Percentiles rank a stretch among this genome's conserved stretches.
phyloP scores from a whole-genome alignment of 2,797 vertebrate genomes.

The Myiothlypis coronata region DNA sequence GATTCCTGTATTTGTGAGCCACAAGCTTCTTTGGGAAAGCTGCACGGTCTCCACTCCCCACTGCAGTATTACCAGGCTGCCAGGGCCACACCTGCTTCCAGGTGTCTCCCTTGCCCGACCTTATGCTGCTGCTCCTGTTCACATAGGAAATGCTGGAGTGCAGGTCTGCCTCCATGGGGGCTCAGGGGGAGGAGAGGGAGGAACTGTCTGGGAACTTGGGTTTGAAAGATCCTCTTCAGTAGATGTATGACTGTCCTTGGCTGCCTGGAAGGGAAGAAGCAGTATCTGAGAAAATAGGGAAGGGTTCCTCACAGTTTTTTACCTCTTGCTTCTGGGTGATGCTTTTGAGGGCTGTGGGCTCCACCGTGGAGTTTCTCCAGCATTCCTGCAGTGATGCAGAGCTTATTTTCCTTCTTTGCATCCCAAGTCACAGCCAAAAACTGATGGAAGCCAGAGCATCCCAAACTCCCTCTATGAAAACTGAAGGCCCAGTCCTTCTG shows the following conservation, averaged over 20 bases:
- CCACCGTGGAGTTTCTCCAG: neutral
- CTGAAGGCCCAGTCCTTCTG: neutral
- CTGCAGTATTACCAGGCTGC: slow-evolving; percentile 43
- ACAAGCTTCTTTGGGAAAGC: neutral
- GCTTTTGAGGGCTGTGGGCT: neutral
- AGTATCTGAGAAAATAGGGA: neutral
- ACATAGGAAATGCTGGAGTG: neutral
- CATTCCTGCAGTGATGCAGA: neutral
- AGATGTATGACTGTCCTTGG: neutral
- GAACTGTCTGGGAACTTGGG: neutral
- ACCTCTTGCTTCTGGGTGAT: neutral
- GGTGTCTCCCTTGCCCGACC: neutral
- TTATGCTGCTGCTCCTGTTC: slow-evolving; percentile 31
- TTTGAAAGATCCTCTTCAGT: neutral
- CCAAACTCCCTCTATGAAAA: neutral
- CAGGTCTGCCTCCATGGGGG: neutral
- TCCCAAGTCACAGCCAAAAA: neutral
- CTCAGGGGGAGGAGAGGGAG: neutral
- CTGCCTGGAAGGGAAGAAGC: neutral
- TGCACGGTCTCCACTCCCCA: neutral
- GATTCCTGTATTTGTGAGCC: neutral
- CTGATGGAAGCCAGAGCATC: neutral
- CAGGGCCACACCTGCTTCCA: neutral
- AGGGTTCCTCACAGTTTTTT: neutral
- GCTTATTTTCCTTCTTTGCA: neutral